Evolutionary conservation across 2,888 invertebrate species (phyloP), one percentile per base, ranked within the genome.

Genomic region (Steinernema scapterisci): DNA sequence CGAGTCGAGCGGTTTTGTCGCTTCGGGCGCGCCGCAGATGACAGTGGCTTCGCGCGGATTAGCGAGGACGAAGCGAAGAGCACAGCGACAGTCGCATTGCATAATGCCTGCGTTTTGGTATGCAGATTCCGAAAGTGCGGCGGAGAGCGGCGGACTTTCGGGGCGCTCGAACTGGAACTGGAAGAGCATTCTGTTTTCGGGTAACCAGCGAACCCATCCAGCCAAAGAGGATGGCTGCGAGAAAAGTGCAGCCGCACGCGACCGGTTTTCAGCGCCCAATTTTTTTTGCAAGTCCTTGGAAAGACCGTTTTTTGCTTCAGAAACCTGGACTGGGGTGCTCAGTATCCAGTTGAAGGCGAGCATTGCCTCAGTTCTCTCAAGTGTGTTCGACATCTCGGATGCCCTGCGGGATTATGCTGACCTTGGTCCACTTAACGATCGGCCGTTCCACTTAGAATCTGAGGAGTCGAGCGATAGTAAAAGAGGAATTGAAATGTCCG

Each of bases 61-160:
- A 63, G 63, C 25, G 63, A 5, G 27, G 38, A 19, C 48, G 48
- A 48, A n/a, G 48, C 48, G 48, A 48, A n/a, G 48, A 48, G 48
- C 48, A 16, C 48, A 19, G 48, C 19, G 48, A 48, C 5, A 48
- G 48, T 48, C 63, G 63, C 27, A 31, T 63, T 63, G 63, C 63
- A 63, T 63, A 63, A 63, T 25, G 11, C 63, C 38, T 13, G n/a
- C 48, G 48, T 48, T 38, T 7, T 19, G 48, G 48, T 48, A 52
- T 52, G 52, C 63, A 38, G 63, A 63, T 63, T 63, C 63, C 63
- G n/a, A 63, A 54, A 25, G 63, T 48, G 48, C 48, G 48, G 3
- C 48, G 25, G 27, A 31, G 54, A 54, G 11, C 23, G 27, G 13
- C 11, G 6, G n/a, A n/a, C n/a, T n/a, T n/a, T n/a, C n/a, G n/a